A percentile compares a stretch with the other conserved stretches of the same genome.
These are phyloP conservation scores for Corvus moneduloides DNA, from an alignment of 2,113 vertebrate species.

Conservation along the genomic window DNA sequence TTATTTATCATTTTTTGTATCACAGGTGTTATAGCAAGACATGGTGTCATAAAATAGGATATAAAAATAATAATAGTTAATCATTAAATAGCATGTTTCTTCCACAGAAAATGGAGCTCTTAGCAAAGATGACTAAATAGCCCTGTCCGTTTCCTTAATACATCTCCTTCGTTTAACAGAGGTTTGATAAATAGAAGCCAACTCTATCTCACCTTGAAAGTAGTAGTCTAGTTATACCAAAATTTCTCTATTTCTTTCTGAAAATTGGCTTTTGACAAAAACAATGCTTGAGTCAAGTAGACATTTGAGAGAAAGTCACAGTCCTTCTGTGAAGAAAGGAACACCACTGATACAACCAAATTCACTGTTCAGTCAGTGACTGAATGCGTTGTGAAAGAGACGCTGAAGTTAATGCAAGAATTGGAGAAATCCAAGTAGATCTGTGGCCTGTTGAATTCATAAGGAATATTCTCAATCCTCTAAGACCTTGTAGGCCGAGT, in stretches of 20 bases:
- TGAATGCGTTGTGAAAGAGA: neutral
- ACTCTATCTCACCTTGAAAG: neutral
- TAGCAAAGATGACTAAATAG: conserved; percentile 17
- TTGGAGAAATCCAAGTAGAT: neutral
- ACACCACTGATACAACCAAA: neutral
- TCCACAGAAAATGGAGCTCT: conserved; percentile 26
- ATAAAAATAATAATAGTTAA: conserved; percentile 37
- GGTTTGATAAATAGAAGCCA: neutral
- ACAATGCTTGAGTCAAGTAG: neutral
- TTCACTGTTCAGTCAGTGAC: neutral
- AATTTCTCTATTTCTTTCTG: neutral
- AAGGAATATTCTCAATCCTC: neutral
- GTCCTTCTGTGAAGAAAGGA: neutral
- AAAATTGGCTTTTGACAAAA: neutral
- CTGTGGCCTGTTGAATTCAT: neutral
- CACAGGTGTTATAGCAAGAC: neutral
- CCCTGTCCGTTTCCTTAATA: neutral
- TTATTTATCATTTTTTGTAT: neutral
- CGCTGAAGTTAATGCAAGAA: neutral
- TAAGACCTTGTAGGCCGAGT: neutral
- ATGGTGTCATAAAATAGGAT: conserved; percentile 7
- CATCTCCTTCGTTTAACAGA: neutral
- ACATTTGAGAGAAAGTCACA: neutral
- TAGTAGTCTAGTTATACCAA: neutral
- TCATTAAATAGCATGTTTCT: conserved; percentile 15